Conservation (phyloP, 2,113 vertebrate species). For the Hemicordylus capensis region DNA sequence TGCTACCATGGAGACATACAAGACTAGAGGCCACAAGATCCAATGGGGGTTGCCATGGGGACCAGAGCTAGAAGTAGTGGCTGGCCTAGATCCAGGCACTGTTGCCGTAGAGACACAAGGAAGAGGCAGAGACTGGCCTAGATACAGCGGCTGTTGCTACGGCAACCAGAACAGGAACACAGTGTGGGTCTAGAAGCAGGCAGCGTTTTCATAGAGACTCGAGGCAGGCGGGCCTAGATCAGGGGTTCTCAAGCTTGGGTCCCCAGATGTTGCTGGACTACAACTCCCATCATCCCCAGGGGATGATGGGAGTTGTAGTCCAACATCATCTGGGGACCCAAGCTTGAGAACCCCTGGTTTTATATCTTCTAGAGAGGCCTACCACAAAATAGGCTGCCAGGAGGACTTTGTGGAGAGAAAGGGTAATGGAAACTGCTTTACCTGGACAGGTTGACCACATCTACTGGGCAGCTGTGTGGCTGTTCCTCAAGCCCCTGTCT, state of each 20-base stretch:
- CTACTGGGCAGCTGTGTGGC: not conserved
- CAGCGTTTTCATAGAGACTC: not conserved
- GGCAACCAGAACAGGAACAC: not conserved
- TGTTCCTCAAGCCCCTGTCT: not conserved
- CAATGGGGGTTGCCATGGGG: not conserved
- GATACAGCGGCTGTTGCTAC: not conserved
- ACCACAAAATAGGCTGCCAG: not conserved
- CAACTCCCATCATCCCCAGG: not conserved
- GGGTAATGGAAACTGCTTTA: not conserved
- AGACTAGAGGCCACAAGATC: not conserved
- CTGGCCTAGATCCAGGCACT: not conserved
- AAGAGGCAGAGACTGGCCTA: not conserved
- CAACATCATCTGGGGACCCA: no score
- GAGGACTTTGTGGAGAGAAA: not conserved
- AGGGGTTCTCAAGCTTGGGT: not conserved
- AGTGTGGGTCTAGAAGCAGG: not conserved
- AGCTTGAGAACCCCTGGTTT: no score
- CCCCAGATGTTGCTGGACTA: not conserved
- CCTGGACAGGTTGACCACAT: slow-evolving; percentile 37
- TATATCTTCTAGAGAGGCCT: no score
- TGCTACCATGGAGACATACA: not conserved
- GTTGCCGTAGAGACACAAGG: not conserved
- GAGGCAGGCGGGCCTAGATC: not conserved
- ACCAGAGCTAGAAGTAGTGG: not conserved
- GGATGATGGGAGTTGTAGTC: no score